Evolutionary conservation across 2,113 vertebrate species (phyloP).

Genomic region (Ahaetulla prasina): DNA sequence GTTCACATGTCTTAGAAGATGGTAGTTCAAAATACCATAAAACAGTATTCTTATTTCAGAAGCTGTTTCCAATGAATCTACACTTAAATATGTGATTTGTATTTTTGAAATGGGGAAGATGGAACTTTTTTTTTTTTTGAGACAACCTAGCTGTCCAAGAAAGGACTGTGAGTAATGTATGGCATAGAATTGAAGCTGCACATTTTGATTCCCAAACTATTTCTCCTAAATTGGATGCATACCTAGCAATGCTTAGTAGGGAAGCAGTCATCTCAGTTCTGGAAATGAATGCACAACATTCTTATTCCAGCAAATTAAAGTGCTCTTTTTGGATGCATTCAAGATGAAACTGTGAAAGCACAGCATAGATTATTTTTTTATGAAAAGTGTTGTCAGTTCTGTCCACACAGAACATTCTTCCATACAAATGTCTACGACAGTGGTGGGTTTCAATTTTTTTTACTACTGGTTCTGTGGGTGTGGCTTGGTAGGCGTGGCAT

Average conservation of each 20-base stretch:
- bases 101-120: not conserved
- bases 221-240: not conserved
- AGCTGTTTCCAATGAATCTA: not conserved
- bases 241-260: not conserved
- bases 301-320: not conserved
- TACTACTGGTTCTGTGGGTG: too few relatives aligned
- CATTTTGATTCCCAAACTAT: not conserved
- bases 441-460: too few relatives aligned
- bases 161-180: not conserved
- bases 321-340: not conserved
- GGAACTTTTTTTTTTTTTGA: not conserved
- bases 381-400: not conserved
- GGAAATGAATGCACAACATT: not conserved
- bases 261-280: not conserved
- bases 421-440: not conserved
- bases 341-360: not conserved
- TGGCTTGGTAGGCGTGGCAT: too few relatives aligned
- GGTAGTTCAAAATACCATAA: not conserved
- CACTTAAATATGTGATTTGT: not conserved
- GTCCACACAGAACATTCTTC: not conserved
- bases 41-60: not conserved
- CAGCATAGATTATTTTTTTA: not conserved
- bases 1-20: not conserved
- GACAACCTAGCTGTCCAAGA: not conserved
- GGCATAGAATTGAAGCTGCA: not conserved